Conservation (phyloP, 1,140 invertebrate species). For the Apis cerana region DNA sequence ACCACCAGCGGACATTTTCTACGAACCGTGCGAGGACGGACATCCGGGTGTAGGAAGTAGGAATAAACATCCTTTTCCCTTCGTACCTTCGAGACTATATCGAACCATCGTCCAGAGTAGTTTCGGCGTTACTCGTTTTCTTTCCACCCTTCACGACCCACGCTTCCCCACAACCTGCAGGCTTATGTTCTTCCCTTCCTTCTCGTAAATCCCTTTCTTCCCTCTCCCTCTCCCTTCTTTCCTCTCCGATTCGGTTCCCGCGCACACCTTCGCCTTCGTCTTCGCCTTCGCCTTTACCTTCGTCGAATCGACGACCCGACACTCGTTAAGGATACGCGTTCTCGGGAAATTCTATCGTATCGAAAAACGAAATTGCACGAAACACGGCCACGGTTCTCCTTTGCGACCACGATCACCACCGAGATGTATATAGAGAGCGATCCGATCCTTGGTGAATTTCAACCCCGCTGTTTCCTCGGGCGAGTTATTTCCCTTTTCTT, state of each 20-base stretch:
- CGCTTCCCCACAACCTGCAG: slow-evolving; percentile 50
- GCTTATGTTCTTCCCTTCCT: slow-evolving; percentile 27
- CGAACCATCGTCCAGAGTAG: slow-evolving; percentile 29
- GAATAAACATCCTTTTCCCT: slow-evolving; percentile 58
- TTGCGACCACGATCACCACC: neutral
- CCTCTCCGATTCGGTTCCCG: neutral
- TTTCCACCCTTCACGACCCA: slow-evolving; percentile 44
- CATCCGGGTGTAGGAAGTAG: slow-evolving; percentile 48
- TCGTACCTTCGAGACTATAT: slow-evolving; percentile 20
- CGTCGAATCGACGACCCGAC: neutral
- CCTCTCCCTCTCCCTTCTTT: neutral
- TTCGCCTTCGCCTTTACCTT: neutral
- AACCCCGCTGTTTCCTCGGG: neutral
- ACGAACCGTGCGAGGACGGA: slow-evolving; percentile 37
- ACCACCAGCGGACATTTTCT: slow-evolving; percentile 21
- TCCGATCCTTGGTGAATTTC: neutral
- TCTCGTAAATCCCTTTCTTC: too few relatives aligned
- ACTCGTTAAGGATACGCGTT: slow-evolving; percentile 52
- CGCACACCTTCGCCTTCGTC: neutral
- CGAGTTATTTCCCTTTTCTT: neutral
- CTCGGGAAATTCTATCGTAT: slow-evolving; percentile 46
- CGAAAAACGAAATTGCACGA: slow-evolving; percentile 44
- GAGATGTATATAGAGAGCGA: slow-evolving; percentile 7
- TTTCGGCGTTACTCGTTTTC: slow-evolving; percentile 47
- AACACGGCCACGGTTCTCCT: too few relatives aligned